These are phyloP conservation scores for Anguilla japonica DNA, from an alignment of 2,113 vertebrate genomes.

Conservation along the genomic window DNA sequence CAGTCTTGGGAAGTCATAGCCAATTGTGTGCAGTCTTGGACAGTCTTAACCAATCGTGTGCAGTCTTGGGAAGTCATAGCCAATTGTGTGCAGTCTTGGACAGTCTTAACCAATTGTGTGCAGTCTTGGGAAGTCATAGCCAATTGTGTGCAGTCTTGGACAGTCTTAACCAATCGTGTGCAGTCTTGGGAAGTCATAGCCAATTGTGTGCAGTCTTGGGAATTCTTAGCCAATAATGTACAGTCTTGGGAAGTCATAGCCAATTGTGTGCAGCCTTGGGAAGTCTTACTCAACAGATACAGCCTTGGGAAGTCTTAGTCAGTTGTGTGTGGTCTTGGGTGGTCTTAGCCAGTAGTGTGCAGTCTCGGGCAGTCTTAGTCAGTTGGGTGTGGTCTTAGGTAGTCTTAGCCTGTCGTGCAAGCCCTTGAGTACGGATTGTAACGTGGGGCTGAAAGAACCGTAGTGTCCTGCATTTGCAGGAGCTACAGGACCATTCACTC, in stretches of 20 bases:
- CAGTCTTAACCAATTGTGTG: too few relatives aligned
- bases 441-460: neutral
- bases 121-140: constrained; percentile 20
- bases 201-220: too few relatives aligned
- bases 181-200: too few relatives aligned
- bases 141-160: constrained; percentile 55
- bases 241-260: constrained; percentile 18
- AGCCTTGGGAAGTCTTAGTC: constrained; percentile 26
- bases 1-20: constrained; percentile 21
- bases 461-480: neutral
- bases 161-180: neutral
- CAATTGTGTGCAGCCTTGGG: too few relatives aligned
- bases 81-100: too few relatives aligned
- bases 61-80: too few relatives aligned
- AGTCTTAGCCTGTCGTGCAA: neutral
- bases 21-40: constrained; percentile 55
- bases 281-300: too few relatives aligned
- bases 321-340: constrained; percentile 54
- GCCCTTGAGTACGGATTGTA: neutral
- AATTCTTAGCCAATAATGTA: too few relatives aligned
- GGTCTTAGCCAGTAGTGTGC: neutral
- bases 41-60: neutral
- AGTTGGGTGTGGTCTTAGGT: constrained; percentile 54
- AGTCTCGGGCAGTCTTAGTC: constrained; percentile 16
- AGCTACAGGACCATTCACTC: too few relatives aligned